Base-by-base conservation (phyloP, 2,797 vertebrate species). In the Sebastes umbrosus region DNA sequence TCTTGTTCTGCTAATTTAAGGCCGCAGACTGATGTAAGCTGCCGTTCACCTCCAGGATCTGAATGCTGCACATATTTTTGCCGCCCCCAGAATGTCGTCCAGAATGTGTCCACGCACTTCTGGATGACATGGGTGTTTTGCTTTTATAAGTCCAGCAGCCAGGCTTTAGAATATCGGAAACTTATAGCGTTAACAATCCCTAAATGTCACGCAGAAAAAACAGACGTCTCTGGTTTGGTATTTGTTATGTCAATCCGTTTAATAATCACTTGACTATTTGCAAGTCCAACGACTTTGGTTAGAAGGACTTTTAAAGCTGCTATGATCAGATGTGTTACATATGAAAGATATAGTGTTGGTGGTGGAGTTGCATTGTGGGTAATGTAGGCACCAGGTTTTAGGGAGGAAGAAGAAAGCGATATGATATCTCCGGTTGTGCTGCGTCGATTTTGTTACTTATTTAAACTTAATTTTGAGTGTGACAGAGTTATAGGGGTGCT, bases 1-100 rank as follows among this genome's bases (percentile, higher is more conserved):
- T 82, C 84, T 90, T 87, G 79, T 90, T 83, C 70, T 79, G 81
- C 79, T 90, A 76, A 87, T 90, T 85, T 73, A 76, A 64, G 73
- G 73, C 82, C 79, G 4, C 80, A 77, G 80, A 70, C 82, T 82
- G 86, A 85, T 89, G 86, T 74, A 80, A 92, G 65, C 75, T 60
- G 84, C 79, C 4, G 76, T 79, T 74, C 73, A 64, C 72, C 75
- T 87, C 84, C 77, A 83, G 80, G 31, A 60, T 70, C 58, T 31
- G 58, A 80, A 71, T 5, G 55, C 70, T 80, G 77, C 76, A 69
- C 79, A 79, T 77, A 67, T 69, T 78, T 69, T 74, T 75, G 50
- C 76, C 32, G 72, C 34, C 77, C 29, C 79, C 64, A 54, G 54
- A 75, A 9, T 31, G 69, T 70, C 78, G 31, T 64, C 62, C 55